Percentiles rank a stretch among this genome's conserved stretches.
phyloP scores from a whole-genome alignment of 1,140 invertebrate genomes.

The Bombus superbus region DNA sequence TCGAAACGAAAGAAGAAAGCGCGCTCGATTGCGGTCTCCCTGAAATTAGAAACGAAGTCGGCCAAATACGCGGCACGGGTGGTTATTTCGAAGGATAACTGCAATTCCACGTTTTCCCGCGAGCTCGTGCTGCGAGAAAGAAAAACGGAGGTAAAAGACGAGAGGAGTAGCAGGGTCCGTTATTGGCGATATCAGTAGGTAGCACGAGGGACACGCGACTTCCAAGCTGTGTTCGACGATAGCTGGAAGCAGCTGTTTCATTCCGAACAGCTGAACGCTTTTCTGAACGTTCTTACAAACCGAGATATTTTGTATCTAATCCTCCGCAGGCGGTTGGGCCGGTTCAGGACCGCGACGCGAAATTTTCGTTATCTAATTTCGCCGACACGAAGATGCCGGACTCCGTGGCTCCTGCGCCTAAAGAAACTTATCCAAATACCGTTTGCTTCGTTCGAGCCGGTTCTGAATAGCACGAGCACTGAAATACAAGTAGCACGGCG shows the following conservation, averaged over 20 bases:
- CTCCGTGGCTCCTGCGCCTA: too few species aligned
- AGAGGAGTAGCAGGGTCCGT: too few species aligned
- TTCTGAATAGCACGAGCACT: too few species aligned
- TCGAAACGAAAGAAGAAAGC: background rate
- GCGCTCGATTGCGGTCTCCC: background rate
- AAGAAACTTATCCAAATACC: too few species aligned
- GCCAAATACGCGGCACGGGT: background rate
- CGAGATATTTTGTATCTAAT: background rate
- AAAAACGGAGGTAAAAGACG: background rate
- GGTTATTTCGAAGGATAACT: constrained; percentile 22
- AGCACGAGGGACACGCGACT: constrained; percentile 28
- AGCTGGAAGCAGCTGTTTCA: background rate
- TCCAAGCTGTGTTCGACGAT: too few species aligned
- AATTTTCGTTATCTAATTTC: too few species aligned
- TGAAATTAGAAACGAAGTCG: constrained; percentile 2
- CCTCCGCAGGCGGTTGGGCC: too few species aligned
- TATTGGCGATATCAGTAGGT: constrained; percentile 22
- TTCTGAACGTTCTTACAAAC: background rate
- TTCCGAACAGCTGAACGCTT: background rate
- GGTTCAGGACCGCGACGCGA: too few species aligned
- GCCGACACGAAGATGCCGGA: too few species aligned
- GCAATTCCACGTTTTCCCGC: background rate
- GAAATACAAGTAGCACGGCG: too few species aligned
- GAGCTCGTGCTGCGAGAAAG: background rate
- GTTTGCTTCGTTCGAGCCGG: too few species aligned